A percentile compares a stretch with the other conserved stretches of the same genome.
phyloP scores from a whole-genome alignment of 2,888 invertebrate species.

The Campoplex nolae region DNA sequence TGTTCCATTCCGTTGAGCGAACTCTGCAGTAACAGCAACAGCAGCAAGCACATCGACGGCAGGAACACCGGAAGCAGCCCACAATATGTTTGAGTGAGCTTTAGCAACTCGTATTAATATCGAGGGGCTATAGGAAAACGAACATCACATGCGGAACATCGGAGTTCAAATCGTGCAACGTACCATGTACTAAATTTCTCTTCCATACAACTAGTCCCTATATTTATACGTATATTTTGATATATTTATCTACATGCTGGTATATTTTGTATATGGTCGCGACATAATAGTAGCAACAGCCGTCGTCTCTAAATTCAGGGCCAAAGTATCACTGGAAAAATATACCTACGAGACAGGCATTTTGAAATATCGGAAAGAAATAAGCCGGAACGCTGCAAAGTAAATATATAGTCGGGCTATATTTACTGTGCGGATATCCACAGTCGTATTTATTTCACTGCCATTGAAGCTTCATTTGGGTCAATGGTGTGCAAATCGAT shows the following conservation, averaged over 20 bases:
- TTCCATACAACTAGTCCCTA: not conserved
- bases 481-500: not conserved
- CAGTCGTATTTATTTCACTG: not conserved
- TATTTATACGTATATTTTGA: not conserved
- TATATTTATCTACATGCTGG: slow-evolving; percentile 3
- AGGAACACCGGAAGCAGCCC: slow-evolving; percentile 32
- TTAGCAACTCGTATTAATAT: slow-evolving; percentile 62
- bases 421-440: not conserved
- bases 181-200: slow-evolving; percentile 46
- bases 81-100: slow-evolving; percentile 53
- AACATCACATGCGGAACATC: slow-evolving; percentile 50
- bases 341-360: slow-evolving; percentile 4
- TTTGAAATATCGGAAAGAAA: slow-evolving; percentile 28
- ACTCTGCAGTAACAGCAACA: slow-evolving; percentile 51
- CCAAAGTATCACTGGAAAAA: not conserved
- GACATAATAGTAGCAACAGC: slow-evolving; percentile 21
- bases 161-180: slow-evolving; percentile 42
- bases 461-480: not conserved
- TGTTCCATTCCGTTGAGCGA: slow-evolving; percentile 49
- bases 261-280: not conserved
- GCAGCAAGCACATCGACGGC: slow-evolving; percentile 40
- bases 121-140: slow-evolving; percentile 49
- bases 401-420: not conserved
- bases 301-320: not conserved
- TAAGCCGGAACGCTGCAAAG: not conserved